Evolutionary conservation across 2,797 vertebrate genomes (phyloP), one percentile per base, ranked within the genome.

Genomic region (Enteromius treurensis): DNA sequence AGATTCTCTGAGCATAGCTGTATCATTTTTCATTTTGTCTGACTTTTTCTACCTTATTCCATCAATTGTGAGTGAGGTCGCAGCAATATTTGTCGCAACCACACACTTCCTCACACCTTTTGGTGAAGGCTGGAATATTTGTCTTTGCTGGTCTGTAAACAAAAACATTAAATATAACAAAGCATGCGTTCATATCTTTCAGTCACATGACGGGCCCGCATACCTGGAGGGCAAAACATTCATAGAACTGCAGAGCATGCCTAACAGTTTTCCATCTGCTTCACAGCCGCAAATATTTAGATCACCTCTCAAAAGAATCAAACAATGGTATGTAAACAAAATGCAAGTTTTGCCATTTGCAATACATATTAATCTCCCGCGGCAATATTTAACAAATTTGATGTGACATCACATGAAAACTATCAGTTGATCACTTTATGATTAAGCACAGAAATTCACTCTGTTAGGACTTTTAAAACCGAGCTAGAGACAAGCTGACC

Each of bases 41-140:
- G 15, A 69, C 10, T 32, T 23, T 76, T 49, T 64, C 26, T 83
- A 97, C 98, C 96, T 97, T 90, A 99, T 96, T 86, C 98, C 97
- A 83, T 96, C 94, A 85, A 99, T 97, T n/a, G 98, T 99, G 86
- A 99, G 94, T 85, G 98, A 99, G 0, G 98, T 99, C 62, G 97
- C 97, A 87, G 98, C 97, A 51, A 99, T 99, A 88, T 99, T 99
- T 1, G 98, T 99, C 47, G 98, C 97, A 49, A 99, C 94, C 2
- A 99, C 96, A 89, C 98, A 99, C 86, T 99, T 99, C 55, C 98
- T 95, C 88, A 99, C 96, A 85, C 96, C 95, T 45, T 90, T 85
- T 55, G 97, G 97, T 10, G 98, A 93, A 15, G 97, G 96, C 89
- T 98, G 95, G 94, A 99, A 99, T 89, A 99, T 99, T 90, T 95